Evolutionary conservation across 2,888 invertebrate species (phyloP).

Genomic region (Diarsia dahlii): DNA sequence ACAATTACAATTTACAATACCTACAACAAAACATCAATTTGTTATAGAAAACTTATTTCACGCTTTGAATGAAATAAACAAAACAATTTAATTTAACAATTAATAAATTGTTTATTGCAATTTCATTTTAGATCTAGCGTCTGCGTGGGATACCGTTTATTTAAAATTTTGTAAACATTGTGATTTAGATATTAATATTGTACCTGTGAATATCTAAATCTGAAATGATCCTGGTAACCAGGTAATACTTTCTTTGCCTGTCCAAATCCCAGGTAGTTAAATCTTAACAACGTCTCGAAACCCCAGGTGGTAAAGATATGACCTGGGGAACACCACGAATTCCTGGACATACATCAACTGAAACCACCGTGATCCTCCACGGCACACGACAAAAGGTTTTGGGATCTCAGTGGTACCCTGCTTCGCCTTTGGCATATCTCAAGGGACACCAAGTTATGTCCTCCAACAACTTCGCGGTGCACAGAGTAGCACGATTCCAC

Average conservation of each 20-base stretch:
- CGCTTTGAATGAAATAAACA: conserved; percentile 28
- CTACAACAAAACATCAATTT: conserved; percentile 30
- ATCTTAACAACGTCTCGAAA: background rate
- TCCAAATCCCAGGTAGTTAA: background rate
- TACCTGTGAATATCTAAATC: background rate
- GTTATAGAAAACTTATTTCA: conserved; percentile 27
- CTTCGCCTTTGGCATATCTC: background rate
- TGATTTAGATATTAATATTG: background rate
- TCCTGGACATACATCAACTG: background rate
- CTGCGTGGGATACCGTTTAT: background rate
- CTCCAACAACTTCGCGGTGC: background rate
- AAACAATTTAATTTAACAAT: conserved; percentile 5
- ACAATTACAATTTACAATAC: conserved; percentile 4
- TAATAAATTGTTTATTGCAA: conserved; percentile 7
- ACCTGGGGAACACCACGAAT: background rate
- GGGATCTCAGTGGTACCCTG: background rate
- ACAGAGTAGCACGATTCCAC: background rate
- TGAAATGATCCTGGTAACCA: background rate
- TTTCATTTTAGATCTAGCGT: conserved; percentile 6
- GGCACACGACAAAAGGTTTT: background rate
- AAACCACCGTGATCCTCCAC: background rate
- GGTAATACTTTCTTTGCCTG: background rate
- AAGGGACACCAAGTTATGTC: background rate
- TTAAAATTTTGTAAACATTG: conserved; percentile 1
- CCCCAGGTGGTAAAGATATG: background rate